Evolutionary conservation across 2,797 vertebrate species (phyloP), one percentile per base, ranked within the genome.

Genomic region (Manis crassicaudata): DNA sequence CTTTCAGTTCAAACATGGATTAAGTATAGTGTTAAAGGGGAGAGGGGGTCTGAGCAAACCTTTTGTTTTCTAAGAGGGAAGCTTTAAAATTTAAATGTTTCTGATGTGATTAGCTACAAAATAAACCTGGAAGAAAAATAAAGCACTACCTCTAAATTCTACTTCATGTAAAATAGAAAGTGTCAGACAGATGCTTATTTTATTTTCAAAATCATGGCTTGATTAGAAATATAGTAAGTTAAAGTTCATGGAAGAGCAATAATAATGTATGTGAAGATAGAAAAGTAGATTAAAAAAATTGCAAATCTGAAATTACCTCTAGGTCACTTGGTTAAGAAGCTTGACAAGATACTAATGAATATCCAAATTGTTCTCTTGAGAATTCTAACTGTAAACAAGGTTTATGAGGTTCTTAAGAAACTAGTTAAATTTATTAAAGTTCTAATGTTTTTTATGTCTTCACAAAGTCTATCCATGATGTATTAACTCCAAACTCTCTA

Each of bases 191-290:
- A 72, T 96, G n/a, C 96, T 92, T 11, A 90, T 23, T 52, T 95
- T 94, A 40, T 92, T 86, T 95, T 85, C 25, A 73, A 92, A 93
- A 90, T 23, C 73, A 62, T 88, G 8, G 27, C 86, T 96, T 96
- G 52, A 81, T 88, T 88, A 75, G 68, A 92, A 93, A 76, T 79
- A 54, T 65, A 83, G n/a, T 21, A 92, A 87, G 37, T 37, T 72
- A 80, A 77, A 87, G 46, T 70, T 89, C 27, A 60, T 94, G 25
- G 37, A 32, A 83, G 32, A 92, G 13, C n/a, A 96, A 79, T 43
- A 76, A 32, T 83, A 68, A 62, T 91, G 17, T 21, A 80, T 50
- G 46, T 65, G 5, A 35, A 77, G 3, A 88, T 83, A 92, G 85
- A 92, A 84, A 5, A 67, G 3, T 13, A 72, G 9, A 90, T 32